Conservation (phyloP, 2,888 invertebrate genomes). For the Drosophila multiciliata region DNA sequence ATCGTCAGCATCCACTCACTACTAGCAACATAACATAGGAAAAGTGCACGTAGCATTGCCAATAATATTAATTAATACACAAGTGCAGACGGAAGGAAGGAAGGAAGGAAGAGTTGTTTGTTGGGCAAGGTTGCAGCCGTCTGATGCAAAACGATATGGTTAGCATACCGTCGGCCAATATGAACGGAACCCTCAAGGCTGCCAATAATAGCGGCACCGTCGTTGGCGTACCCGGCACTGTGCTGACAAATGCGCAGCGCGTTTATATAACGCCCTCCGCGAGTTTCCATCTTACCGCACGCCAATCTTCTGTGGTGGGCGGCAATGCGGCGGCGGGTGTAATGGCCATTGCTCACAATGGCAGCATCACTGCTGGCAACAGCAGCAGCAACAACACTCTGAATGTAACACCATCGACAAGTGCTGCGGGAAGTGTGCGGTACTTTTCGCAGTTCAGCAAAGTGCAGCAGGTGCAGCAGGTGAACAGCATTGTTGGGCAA, state of each 20-base stretch:
- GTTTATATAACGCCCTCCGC: constrained; percentile 59
- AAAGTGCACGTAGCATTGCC: not conserved
- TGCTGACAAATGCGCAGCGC: constrained; percentile 63
- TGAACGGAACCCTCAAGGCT: constrained; percentile 73
- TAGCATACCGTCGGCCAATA: constrained; percentile 82
- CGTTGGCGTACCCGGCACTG: constrained; percentile 55
- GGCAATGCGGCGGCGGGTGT: constrained; percentile 46
- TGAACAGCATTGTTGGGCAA: constrained; percentile 48
- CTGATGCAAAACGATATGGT: constrained; percentile 84
- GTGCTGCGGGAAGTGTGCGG: constrained; percentile 56
- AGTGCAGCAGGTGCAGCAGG: constrained; percentile 45
- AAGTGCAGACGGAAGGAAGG: not conserved
- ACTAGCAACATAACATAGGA: not conserved
- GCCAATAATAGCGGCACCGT: constrained; percentile 52
- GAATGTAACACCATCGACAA: constrained; percentile 32
- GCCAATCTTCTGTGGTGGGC: constrained; percentile 50
- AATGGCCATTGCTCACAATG: constrained; percentile 23
- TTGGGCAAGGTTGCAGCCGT: constrained; percentile 22
- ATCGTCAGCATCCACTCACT: not conserved
- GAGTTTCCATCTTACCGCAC: constrained; percentile 41
- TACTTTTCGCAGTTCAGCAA: constrained; percentile 80
- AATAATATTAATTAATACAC: not conserved
- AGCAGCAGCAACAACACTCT: constrained; percentile 4
- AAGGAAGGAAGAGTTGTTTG: not conserved
- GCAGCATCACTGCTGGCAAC: constrained; percentile 37